Evolutionary conservation across 2,888 invertebrate genomes (phyloP).

Genomic region (Cosmopolites sordidus): DNA sequence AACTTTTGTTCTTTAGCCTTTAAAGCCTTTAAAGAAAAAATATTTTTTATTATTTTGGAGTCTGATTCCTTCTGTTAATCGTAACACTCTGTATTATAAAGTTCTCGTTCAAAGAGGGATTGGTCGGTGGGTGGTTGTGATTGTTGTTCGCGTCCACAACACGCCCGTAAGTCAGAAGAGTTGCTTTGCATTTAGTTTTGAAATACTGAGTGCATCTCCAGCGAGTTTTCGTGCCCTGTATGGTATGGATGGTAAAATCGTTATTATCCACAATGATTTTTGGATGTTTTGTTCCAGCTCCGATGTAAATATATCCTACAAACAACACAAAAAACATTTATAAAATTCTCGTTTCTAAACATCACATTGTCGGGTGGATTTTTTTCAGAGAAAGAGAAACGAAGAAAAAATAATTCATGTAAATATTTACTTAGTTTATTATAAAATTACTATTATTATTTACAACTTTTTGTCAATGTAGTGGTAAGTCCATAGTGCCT

Average conservation of each 20-base stretch:
- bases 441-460: no score
- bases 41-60: neutral
- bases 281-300: conserved; percentile 33
- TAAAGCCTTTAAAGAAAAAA: no score
- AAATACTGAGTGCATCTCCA: conserved; percentile 36
- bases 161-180: conserved; percentile 32
- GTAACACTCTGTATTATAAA: conserved; percentile 22
- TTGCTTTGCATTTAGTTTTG: conserved; percentile 35
- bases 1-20: no score
- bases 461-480: no score
- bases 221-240: conserved; percentile 30
- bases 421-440: no score
- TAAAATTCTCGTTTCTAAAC: no score
- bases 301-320: conserved; percentile 29
- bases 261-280: conserved; percentile 35
- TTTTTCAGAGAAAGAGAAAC: no score
- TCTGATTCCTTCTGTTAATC: conserved; percentile 2
- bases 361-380: no score
- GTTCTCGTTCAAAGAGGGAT: conserved; percentile 23
- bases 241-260: conserved; percentile 34
- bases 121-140: conserved; percentile 33
- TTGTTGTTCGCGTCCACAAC: conserved; percentile 28
- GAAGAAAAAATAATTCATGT: no score
- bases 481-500: no score
- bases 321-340: no score